Evolutionary conservation across 1,140 invertebrate genomes (phyloP).

Genomic region (Polypedilum vanderplanki): DNA sequence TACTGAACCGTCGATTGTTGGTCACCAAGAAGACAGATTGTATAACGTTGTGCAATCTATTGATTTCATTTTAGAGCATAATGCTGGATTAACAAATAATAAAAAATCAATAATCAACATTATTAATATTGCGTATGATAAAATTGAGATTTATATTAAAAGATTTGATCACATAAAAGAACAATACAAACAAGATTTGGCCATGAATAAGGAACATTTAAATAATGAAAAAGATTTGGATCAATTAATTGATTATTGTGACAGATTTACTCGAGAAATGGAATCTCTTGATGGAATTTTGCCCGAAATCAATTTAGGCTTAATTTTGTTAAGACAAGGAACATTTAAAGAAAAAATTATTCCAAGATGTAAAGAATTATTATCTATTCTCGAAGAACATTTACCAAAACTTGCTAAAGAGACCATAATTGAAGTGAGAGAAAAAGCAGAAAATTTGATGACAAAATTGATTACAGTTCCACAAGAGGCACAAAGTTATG

Average conservation of each 20-base stretch:
- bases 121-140: slow-evolving; percentile 53
- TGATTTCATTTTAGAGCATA: slow-evolving; percentile 47
- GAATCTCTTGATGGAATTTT: slow-evolving; percentile 54
- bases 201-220: slow-evolving; percentile 50
- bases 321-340: slow-evolving; percentile 60
- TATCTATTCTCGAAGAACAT: slow-evolving; percentile 52
- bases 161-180: slow-evolving; percentile 58
- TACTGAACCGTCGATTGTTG: slow-evolving; percentile 51
- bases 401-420: slow-evolving; percentile 54
- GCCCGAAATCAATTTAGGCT: slow-evolving; percentile 54
- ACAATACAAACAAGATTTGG: slow-evolving; percentile 64
- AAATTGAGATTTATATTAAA: slow-evolving; percentile 54
- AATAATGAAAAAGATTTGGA: slow-evolving; percentile 49
- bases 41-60: slow-evolving; percentile 50
- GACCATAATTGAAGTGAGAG: slow-evolving; percentile 52
- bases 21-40: slow-evolving; percentile 52
- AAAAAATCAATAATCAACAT: slow-evolving; percentile 48
- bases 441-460: slow-evolving; percentile 53
- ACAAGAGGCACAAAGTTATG: slow-evolving; percentile 56
- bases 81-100: slow-evolving; percentile 48
- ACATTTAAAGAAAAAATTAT: slow-evolving; percentile 62
- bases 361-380: slow-evolving; percentile 58
- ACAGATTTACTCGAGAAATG: slow-evolving; percentile 54
- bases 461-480: slow-evolving; percentile 56
- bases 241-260: slow-evolving; percentile 52